phyloP scores from a whole-genome alignment of 30 jellyfish, hydroid and myxozoan genomes.

The Aurelia aurita region DNA sequence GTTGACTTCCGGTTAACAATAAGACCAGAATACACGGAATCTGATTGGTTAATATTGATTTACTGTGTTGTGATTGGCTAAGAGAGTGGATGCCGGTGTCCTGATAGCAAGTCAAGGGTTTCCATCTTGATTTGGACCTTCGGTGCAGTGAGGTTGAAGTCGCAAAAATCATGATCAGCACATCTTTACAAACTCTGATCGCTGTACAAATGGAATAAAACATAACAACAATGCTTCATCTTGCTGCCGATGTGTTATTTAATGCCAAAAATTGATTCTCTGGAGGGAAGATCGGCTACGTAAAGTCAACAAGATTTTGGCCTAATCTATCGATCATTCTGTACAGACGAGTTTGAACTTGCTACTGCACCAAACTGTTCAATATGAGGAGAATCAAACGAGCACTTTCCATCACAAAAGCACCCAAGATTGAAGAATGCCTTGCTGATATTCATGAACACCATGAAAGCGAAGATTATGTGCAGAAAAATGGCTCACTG shows the following conservation, averaged over 20 bases:
- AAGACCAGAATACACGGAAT: conserved; percentile 6
- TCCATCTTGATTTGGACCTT: conserved; percentile 54
- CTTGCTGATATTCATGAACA: conserved; percentile 92
- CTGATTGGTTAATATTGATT: conserved; percentile 20
- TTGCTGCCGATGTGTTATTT: background rate
- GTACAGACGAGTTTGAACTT: too few species aligned
- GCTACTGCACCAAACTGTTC: too few species aligned
- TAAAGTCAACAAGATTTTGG: conserved; percentile 9
- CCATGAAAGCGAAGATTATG: conserved; percentile 56
- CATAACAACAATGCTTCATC: background rate
- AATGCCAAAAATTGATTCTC: background rate
- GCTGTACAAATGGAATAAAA: background rate
- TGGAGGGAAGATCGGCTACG: background rate
- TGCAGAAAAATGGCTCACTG: conserved; percentile 62
- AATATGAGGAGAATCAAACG: conserved; percentile 94
- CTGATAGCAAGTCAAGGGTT: conserved; percentile 69
- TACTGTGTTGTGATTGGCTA: conserved; percentile 46
- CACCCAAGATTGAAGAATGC: conserved; percentile 98
- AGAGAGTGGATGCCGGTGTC: conserved; percentile 70
- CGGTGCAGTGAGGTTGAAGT: background rate
- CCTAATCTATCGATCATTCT: background rate
- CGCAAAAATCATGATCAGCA: background rate
- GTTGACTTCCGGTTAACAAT: conserved; percentile 41
- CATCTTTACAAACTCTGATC: background rate
- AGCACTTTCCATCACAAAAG: conserved; percentile 92